phyloP scores from a whole-genome alignment of 2,113 vertebrate genomes.

The Falcunculus frontatus region DNA sequence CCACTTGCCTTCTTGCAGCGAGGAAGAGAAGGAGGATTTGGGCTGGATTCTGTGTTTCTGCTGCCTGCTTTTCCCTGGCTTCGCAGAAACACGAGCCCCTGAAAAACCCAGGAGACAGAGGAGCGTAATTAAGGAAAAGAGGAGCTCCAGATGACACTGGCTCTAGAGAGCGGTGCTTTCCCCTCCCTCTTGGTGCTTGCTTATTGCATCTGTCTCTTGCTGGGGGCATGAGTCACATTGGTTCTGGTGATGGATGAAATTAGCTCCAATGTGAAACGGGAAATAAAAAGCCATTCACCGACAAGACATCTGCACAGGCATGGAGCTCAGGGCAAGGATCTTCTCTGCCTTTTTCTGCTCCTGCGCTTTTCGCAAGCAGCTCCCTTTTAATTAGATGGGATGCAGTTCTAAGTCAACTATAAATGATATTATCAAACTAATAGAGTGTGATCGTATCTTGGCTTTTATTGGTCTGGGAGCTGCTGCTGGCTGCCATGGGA shows the following conservation, averaged over 20 bases:
- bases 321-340: background rate
- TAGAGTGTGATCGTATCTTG: conserved; percentile 21
- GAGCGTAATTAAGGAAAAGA: background rate
- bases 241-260: conserved; percentile 26
- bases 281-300: background rate
- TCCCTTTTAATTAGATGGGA: conserved; percentile 51
- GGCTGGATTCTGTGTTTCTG: background rate
- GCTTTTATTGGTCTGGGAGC: background rate
- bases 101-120: background rate
- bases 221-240: background rate
- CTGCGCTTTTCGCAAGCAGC: background rate
- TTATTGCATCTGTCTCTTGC: background rate
- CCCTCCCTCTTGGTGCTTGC: background rate
- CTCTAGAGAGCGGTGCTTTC: background rate
- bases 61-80: background rate
- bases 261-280: background rate
- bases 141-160: background rate
- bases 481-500: conserved; percentile 57
- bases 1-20: background rate
- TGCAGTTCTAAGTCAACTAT: background rate
- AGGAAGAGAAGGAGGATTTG: background rate
- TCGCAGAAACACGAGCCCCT: background rate
- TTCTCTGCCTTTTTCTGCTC: background rate
- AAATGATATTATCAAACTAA: conserved; percentile 47
- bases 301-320: background rate